A percentile compares a stretch with the other conserved stretches of the same genome.
Conservation (phyloP, 2,113 vertebrate species). For the Mobula birostris region DNA sequence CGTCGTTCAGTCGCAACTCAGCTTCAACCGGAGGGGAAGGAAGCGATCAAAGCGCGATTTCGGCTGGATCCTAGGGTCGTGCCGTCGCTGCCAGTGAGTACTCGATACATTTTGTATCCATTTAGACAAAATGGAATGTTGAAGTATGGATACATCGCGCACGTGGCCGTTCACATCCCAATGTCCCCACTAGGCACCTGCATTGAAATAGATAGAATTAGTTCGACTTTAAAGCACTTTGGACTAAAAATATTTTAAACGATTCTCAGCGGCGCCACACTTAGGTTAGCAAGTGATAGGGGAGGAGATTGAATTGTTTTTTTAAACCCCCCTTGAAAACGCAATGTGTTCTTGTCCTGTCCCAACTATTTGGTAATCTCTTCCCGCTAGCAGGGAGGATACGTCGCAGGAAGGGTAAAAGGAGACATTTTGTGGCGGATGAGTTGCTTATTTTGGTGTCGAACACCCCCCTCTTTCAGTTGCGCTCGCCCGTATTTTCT, state of each 20-base stretch:
- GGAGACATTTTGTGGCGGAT: not conserved
- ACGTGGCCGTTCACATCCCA: not conserved
- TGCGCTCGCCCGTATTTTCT: not conserved
- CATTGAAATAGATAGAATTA: not conserved
- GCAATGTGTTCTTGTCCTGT: not conserved
- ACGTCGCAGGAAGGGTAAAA: too few species aligned
- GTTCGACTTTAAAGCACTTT: not conserved
- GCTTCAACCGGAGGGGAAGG: not conserved
- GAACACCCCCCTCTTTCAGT: not conserved
- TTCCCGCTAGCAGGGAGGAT: not conserved
- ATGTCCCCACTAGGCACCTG: not conserved
- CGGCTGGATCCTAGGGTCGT: not conserved
- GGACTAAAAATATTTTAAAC: not conserved
- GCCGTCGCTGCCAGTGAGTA: not conserved
- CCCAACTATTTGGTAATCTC: not conserved
- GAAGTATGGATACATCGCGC: not conserved
- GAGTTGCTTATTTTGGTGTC: not conserved
- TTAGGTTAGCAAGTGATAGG: not conserved
- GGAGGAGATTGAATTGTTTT: not conserved
- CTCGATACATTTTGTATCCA: constrained; percentile 23
- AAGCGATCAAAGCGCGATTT: not conserved
- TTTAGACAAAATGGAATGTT: not conserved
- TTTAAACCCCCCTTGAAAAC: not conserved
- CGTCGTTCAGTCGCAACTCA: not conserved
- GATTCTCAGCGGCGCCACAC: not conserved